Evolutionary conservation across 2,888 invertebrate species (phyloP), one percentile per base, ranked within the genome.

Genomic region (Periphyllus acericola): DNA sequence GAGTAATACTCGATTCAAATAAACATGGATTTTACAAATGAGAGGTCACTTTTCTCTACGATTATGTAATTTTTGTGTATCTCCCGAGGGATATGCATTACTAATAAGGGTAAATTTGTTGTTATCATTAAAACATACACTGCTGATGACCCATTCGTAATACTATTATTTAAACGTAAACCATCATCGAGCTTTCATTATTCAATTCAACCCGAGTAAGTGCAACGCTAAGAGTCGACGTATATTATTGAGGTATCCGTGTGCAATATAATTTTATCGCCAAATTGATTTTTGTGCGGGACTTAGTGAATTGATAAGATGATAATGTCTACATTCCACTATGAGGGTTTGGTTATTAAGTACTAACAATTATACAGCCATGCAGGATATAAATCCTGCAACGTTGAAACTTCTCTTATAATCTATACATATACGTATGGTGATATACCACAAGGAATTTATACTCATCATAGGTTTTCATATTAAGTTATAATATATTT

Each of bases 1-100:
- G 34, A 60, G 25, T 79, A 34, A 68, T n/a, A 81, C 68, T 81
- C 29, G 66, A 40, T 40, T 81, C 66, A 68, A 81, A 81, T 40
- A 68, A 66, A 81, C 36, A 29, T 29, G 21, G 36, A 52, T 66
- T 68, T 40, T 40, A 68, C 29, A 29, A 81, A 40, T 40, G 29
- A 68, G n/a, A 81, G 40, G 21, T 68, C 36, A 40, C 9, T 40
- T 40, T 81, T 81, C 40, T 66, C 40, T 29, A 19, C 46, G 80
- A 66, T 40, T 66, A 66, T 66, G 17, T 40, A 21, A 40, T 81
- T 81, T 80, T 29, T 66, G 21, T 40, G 40, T 81, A 68, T 40
- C 19, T 68, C n/a, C 68, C 11, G 68, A 14, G 40, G 29, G n/a
- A 55, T n/a, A 68, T 75, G 40, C 25, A n/a, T 81, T 81, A 40